phyloP scores from a whole-genome alignment of 2,113 vertebrate species.

The Dasyornis broadbenti region DNA sequence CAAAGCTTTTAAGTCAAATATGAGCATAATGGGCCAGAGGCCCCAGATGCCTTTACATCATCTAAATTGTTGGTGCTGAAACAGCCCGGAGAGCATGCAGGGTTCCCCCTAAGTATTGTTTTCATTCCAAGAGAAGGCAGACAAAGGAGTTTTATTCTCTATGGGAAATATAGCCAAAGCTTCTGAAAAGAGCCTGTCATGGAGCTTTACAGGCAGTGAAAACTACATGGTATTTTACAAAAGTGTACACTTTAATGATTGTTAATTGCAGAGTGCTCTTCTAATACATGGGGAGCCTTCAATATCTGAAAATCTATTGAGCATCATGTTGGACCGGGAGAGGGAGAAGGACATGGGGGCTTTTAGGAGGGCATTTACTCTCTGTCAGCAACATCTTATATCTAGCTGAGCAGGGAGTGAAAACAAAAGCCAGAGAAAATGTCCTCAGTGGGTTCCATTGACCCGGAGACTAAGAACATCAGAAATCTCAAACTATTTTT shows the following conservation, averaged over 20 bases:
- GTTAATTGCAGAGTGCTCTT: constrained; percentile 56
- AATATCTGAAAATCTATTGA: constrained; percentile 1
- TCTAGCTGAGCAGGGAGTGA: constrained; percentile 17
- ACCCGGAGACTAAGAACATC: neutral
- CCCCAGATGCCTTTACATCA: neutral
- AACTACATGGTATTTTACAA: neutral
- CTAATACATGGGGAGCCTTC: constrained; percentile 22
- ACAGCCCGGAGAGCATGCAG: neutral
- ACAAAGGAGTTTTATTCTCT: neutral
- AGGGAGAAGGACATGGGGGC: neutral
- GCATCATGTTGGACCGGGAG: neutral
- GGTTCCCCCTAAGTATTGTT: neutral
- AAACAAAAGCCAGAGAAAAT: constrained; percentile 19
- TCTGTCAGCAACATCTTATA: neutral
- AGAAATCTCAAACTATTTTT: constrained; percentile 5
- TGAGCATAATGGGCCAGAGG: neutral
- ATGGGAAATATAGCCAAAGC: neutral
- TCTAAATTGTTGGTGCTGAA: neutral
- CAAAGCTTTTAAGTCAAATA: neutral
- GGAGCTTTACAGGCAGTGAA: constrained; percentile 6
- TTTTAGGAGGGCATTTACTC: constrained; percentile 40
- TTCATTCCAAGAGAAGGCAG: neutral
- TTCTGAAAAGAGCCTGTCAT: neutral
- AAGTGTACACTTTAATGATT: constrained; percentile 10
- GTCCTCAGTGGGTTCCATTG: constrained; percentile 55